phyloP scores from a whole-genome alignment of 2,113 vertebrate species.

The Chlorodrepanis virens region DNA sequence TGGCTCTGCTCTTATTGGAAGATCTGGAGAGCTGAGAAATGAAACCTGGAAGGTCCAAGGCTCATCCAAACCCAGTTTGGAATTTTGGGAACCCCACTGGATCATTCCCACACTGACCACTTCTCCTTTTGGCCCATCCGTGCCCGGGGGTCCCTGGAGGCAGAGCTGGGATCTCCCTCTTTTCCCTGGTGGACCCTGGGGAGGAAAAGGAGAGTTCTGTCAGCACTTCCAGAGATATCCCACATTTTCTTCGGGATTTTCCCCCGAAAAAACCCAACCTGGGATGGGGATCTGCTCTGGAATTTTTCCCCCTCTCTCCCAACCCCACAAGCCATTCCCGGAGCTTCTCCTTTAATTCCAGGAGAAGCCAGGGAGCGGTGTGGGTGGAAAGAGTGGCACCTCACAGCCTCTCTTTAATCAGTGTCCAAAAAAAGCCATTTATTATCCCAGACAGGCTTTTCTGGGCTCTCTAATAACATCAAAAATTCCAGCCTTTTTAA shows the following conservation, averaged over 20 bases:
- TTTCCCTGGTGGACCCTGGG: constrained; percentile 79
- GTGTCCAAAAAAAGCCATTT: not conserved
- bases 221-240: not conserved
- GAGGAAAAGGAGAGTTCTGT: not conserved
- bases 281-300: no score
- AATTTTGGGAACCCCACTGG: not conserved
- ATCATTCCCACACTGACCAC: constrained; percentile 63
- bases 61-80: rapidly evolving
- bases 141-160: constrained; percentile 70
- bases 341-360: not conserved
- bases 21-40: not conserved
- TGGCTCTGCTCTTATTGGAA: rapidly evolving
- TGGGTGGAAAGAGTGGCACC: not conserved
- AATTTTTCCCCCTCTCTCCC: not conserved
- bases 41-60: not conserved
- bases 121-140: constrained; percentile 73
- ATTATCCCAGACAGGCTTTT: not conserved
- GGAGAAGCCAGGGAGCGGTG: not conserved
- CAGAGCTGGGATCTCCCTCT: constrained; percentile 77
- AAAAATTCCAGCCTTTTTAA: constrained; percentile 36
- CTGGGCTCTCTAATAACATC: not conserved
- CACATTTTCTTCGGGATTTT: not conserved
- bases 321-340: rapidly evolving
- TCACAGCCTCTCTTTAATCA: constrained; percentile 19
- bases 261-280: not conserved